phyloP scores from a whole-genome alignment of 2,797 vertebrate species.

The Melanotaenia trifasciata region DNA sequence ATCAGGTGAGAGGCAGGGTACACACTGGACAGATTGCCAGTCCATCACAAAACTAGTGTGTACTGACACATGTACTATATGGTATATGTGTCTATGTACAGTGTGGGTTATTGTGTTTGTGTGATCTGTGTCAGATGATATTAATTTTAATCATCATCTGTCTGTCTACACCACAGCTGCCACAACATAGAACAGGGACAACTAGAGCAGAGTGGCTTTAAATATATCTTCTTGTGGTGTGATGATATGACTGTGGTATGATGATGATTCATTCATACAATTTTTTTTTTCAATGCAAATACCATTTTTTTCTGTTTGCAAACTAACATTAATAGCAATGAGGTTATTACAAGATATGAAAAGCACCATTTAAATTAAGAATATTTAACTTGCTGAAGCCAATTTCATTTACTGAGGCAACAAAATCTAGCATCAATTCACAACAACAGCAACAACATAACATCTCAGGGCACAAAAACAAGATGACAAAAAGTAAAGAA shows the following conservation, averaged over 20 bases:
- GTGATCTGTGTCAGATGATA: slow-evolving; percentile 61
- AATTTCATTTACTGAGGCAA: no score
- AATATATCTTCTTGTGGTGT: slow-evolving; percentile 3
- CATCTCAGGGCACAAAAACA: no score
- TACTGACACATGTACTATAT: slow-evolving; percentile 25
- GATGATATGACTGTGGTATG: background rate
- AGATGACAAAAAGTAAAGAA: no score
- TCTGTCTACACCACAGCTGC: slow-evolving; percentile 66
- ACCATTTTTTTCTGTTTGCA: background rate
- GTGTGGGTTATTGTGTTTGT: slow-evolving; percentile 64
- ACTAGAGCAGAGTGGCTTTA: slow-evolving; percentile 27
- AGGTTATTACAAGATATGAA: no score
- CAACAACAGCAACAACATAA: background rate
- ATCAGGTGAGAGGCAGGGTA: no score
- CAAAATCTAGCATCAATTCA: no score
- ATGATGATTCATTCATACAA: background rate
- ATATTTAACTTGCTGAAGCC: no score
- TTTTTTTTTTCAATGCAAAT: background rate
- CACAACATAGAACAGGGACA: slow-evolving; percentile 24
- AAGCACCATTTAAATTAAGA: no score
- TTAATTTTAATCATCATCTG: slow-evolving; percentile 77
- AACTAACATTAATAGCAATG: background rate
- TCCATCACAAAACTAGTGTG: slow-evolving; percentile 7
- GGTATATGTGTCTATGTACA: slow-evolving; percentile 31
- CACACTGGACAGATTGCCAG: no score